A percentile compares a stretch with the other conserved stretches of the same genome.
Conservation (phyloP, 1,140 invertebrate species). For the Chymomyza costata region DNA sequence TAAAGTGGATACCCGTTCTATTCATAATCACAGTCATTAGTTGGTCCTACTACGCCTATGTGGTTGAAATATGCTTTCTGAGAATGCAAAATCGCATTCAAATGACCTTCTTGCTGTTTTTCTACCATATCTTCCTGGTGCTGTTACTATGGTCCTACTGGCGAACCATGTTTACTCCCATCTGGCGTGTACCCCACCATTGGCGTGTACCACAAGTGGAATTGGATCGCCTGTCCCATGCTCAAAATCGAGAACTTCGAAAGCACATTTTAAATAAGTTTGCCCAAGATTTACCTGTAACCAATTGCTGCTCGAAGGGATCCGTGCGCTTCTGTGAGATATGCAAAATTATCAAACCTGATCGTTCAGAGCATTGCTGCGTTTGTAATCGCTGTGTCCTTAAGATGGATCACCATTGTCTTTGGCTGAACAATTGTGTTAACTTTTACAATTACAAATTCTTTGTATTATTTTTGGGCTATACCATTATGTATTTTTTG, state of each 20-base stretch:
- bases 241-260: slow-evolving; percentile 85
- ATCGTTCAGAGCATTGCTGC: slow-evolving; percentile 97
- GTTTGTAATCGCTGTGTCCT: slow-evolving; percentile 94
- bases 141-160: slow-evolving; percentile 96
- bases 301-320: slow-evolving; percentile 79
- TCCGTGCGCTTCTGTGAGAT: slow-evolving; percentile 95
- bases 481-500: slow-evolving; percentile 94
- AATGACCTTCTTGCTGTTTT: slow-evolving; percentile 85
- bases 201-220: slow-evolving; percentile 87
- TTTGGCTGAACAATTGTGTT: slow-evolving; percentile 99
- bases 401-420: slow-evolving; percentile 99
- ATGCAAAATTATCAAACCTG: slow-evolving; percentile 95
- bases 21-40: slow-evolving; percentile 92
- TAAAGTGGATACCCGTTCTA: slow-evolving; percentile 95
- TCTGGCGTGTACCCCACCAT: slow-evolving; percentile 86
- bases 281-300: slow-evolving; percentile 88
- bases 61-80: slow-evolving; percentile 91
- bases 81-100: slow-evolving; percentile 76
- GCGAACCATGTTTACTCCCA: slow-evolving; percentile 93
- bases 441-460: slow-evolving; percentile 99
- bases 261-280: slow-evolving; percentile 87
- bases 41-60: slow-evolving; percentile 99
- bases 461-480: slow-evolving; percentile 97
- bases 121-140: slow-evolving; percentile 91
- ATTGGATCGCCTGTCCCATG: slow-evolving; percentile 84